Conservation (phyloP, 2,797 vertebrate species). For the Coreius guichenoti region DNA sequence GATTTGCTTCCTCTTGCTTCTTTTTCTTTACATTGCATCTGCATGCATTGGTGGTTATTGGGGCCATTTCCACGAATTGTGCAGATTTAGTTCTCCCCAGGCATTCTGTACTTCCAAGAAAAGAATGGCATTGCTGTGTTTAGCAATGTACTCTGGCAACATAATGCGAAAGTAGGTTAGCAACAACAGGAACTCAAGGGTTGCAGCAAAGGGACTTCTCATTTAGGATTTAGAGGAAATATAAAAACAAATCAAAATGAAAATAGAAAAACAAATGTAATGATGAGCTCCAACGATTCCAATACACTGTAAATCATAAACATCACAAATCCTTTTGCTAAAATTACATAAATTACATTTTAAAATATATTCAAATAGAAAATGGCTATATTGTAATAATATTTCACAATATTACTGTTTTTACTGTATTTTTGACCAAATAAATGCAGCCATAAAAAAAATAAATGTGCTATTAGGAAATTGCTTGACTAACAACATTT, state of each 20-base stretch:
- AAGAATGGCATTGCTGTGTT: constrained; percentile 41
- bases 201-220: constrained; percentile 41
- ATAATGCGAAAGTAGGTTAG: constrained; percentile 57
- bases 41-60: constrained; percentile 20
- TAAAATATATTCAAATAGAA: not conserved
- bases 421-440: not conserved
- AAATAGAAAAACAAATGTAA: constrained; percentile 19
- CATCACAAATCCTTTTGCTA: not conserved
- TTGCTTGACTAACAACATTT: no score
- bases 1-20: not conserved
- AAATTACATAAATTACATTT: not conserved
- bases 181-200: constrained; percentile 43
- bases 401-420: not conserved
- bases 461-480: not conserved
- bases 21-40: not conserved
- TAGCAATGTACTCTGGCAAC: constrained; percentile 33
- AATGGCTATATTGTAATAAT: not conserved
- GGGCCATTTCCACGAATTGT: constrained; percentile 11
- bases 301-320: constrained; percentile 2
- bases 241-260: constrained; percentile 1
- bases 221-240: constrained; percentile 33
- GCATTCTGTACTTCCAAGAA: constrained; percentile 34
- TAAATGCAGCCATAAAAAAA: not conserved
- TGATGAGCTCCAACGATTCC: not conserved
- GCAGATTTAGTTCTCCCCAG: not conserved